Evolutionary conservation across 1,140 invertebrate species (phyloP).

Genomic region (Oryzaephilus surinamensis): DNA sequence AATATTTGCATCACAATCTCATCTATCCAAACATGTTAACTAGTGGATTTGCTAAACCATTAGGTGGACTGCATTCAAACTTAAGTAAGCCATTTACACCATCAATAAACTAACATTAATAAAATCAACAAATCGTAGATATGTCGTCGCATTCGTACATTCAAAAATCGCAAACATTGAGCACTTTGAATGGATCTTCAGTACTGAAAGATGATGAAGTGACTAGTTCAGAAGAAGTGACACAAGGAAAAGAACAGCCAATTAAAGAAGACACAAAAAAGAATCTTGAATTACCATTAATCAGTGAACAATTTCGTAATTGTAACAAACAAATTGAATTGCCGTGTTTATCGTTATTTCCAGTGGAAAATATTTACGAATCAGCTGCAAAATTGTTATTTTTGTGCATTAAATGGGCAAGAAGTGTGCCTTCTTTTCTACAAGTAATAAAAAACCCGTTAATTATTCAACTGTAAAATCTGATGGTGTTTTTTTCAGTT

Average conservation of each 20-base stretch:
- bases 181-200: constrained; percentile 1
- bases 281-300: constrained; percentile 27
- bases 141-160: not conserved
- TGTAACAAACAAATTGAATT: constrained; percentile 21
- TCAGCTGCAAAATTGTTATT: constrained; percentile 68
- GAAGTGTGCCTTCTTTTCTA: constrained; percentile 61
- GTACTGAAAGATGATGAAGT: constrained; percentile 58
- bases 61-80: constrained; percentile 8
- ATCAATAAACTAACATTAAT: not conserved
- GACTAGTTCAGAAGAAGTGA: constrained; percentile 57
- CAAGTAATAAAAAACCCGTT: too few relatives aligned
- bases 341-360: constrained; percentile 34
- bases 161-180: too few relatives aligned
- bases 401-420: constrained; percentile 64
- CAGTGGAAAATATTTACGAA: constrained; percentile 56
- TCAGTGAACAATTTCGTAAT: constrained; percentile 19
- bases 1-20: constrained; percentile 28
- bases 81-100: constrained; percentile 15
- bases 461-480: too few relatives aligned
- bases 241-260: constrained; percentile 21
- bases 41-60: constrained; percentile 26
- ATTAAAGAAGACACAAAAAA: constrained; percentile 6
- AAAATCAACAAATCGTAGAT: not conserved
- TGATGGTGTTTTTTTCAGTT: too few relatives aligned
- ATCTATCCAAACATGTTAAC: constrained; percentile 30